Evolutionary conservation across 2,113 vertebrate species (phyloP), one percentile per base, ranked within the genome.

Genomic region (Cephalopterus ornatus): DNA sequence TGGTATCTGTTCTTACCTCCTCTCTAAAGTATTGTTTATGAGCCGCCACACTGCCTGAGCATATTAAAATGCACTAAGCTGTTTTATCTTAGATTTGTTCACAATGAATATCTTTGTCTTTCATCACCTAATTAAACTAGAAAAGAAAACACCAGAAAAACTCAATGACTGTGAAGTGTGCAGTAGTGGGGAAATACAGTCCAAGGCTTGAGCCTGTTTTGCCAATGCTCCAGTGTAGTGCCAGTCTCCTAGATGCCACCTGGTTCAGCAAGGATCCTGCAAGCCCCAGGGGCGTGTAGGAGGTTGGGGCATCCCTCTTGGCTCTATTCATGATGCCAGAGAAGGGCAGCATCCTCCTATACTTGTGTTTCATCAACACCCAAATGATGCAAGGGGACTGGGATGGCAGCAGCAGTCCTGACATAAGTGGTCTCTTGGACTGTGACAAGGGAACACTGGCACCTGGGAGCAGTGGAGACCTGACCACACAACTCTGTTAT

Each of bases 81-180:
- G 91, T 96, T 96, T 95, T 94, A 93, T 94, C 92, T 91, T 75
- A 84, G 68, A 86, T 96, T 91, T 76, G 80, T 76, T 93, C 92
- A 86, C 88, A 95, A 72, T 81, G 14, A 59, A 19, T 92, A 95
- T 92, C 88, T 94, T 93, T 81, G 44, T 65, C 61, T 94, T 93
- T 81, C 83, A 92, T 96, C 95, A 75, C 28, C 61, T 95, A 95
- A 92, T 94, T 94, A 96, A 93, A 93, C 67, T 23, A 86, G 85
- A 46, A 93, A 89, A 90, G 47, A 85, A 84, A 92, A 78, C 61
- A 72, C 24, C 88, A 63, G 35, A 37, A 95, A 93, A 91, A 92
- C 24, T n/a, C 44, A 68, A 17, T 78, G 85, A 49, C 56, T 94
- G 83, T 14, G 3, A 88, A 91, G 35, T 13, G n/a, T 63, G 39